These are phyloP conservation scores for Xerus inauris DNA, from an alignment of 2,113 vertebrate species.

Conservation along the genomic window DNA sequence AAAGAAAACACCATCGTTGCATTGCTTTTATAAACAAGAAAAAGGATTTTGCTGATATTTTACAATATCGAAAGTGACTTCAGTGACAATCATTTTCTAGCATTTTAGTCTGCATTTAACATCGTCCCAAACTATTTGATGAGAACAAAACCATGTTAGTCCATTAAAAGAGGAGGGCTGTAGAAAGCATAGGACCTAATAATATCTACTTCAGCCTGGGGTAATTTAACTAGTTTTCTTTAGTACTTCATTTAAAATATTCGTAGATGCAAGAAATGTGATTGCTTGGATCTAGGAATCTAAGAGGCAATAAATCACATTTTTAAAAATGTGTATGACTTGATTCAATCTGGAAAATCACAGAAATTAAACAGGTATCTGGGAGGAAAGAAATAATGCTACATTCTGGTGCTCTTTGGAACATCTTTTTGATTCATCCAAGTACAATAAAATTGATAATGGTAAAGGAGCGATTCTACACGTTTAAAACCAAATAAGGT, in stretches of 20 bases:
- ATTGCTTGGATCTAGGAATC: neutral
- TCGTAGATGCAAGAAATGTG: neutral
- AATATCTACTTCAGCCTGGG: neutral
- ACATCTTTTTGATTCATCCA: neutral
- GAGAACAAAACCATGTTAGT: constrained; percentile 23
- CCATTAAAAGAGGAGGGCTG: neutral
- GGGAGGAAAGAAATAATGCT: neutral
- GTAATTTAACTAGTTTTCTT: constrained; percentile 15
- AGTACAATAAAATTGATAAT: neutral
- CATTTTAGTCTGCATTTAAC: neutral
- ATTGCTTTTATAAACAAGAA: neutral
- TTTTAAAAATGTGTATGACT: constrained; percentile 20
- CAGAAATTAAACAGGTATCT: constrained; percentile 40
- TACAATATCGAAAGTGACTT: constrained; percentile 12
- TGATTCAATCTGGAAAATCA: constrained; percentile 34
- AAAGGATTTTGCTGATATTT: neutral
- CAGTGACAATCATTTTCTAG: constrained; percentile 14
- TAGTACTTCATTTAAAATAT: constrained; percentile 50
- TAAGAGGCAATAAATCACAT: neutral
- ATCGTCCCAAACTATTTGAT: neutral
- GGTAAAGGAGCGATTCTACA: neutral
- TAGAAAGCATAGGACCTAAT: neutral
- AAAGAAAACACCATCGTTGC: neutral
- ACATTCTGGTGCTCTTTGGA: neutral
- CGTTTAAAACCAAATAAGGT: constrained; percentile 8